phyloP scores from a whole-genome alignment of 2,113 vertebrate species.

The Propithecus coquereli region DNA sequence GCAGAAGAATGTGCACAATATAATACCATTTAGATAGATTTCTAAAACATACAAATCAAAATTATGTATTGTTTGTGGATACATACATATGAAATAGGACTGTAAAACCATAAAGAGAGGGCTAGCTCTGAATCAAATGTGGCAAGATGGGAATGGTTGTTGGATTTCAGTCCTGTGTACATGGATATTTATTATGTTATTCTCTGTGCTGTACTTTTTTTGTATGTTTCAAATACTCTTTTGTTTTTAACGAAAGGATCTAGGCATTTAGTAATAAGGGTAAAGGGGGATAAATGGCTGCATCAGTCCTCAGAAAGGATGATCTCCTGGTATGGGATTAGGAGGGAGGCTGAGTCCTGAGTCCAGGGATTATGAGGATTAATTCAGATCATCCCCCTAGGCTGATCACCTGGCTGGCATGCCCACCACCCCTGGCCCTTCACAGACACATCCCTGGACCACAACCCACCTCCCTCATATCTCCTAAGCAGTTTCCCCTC shows the following conservation, averaged over 20 bases:
- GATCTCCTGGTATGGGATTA: constrained; percentile 57
- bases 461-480: not conserved
- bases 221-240: not conserved
- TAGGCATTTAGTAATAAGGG: constrained; percentile 54
- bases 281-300: constrained; percentile 54
- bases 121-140: not conserved
- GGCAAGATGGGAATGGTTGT: not conserved
- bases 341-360: constrained; percentile 36
- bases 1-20: not conserved
- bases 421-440: not conserved
- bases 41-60: not conserved
- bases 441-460: not conserved
- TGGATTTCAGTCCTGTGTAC: not conserved
- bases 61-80: not conserved
- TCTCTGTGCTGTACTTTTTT: not conserved
- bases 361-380: constrained; percentile 45
- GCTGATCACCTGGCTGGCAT: constrained; percentile 8
- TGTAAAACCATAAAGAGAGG: not conserved
- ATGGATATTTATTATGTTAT: not conserved
- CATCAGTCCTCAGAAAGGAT: constrained; percentile 42
- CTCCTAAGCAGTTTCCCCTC: not conserved
- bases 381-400: constrained; percentile 55
- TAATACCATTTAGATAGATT: not conserved
- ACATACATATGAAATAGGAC: not conserved
- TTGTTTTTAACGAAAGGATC: not conserved